Evolutionary conservation across 2,113 vertebrate species (phyloP), one percentile per base, ranked within the genome.

Genomic region (Lanius collurio): DNA sequence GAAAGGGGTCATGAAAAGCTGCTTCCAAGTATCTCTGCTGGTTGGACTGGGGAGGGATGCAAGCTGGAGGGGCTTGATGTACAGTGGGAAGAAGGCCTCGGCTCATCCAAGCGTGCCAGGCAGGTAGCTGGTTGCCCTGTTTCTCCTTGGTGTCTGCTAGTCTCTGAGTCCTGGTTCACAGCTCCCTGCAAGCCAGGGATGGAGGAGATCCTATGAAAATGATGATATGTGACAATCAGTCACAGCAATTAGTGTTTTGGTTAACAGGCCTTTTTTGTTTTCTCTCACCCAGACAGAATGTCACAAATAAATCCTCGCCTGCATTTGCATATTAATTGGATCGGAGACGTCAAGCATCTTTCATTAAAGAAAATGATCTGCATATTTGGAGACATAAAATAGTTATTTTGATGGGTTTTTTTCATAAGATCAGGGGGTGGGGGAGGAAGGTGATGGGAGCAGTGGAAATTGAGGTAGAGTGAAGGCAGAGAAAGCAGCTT

Each of bases 301-400:
- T 99, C 99, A 99, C 99, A 99, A 99, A 99, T 99, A 99, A 99
- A 99, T 99, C 99, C 99, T 99, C 98, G 98, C 99, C 99, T 98
- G 98, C 99, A 99, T 99, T 99, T 99, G 99, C 99, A 99, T 99
- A 99, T 99, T 99, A 99, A 99, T 99, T 99, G 99, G 99, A 99
- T 99, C 99, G 99, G 99, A 99, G 99, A 99, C 99, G 99, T 99
- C 99, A 99, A 99, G 99, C 99, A 99, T 99, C 99, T 99, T 99
- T 99, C 99, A 99, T 99, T 99, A 99, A 99, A 99, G 99, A 99
- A 99, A 99, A 99, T 99, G 99, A 99, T 99, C 99, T 99, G 99
- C 99, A 99, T 99, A 99, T 99, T 99, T 99, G 99, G 99, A 99
- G 99, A 99, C 99, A 99, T 99, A 99, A 99, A 99, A 99, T 99